These are phyloP conservation scores for Neofelis nebulosa DNA, from an alignment of 2,113 vertebrate genomes.

Conservation along the genomic window DNA sequence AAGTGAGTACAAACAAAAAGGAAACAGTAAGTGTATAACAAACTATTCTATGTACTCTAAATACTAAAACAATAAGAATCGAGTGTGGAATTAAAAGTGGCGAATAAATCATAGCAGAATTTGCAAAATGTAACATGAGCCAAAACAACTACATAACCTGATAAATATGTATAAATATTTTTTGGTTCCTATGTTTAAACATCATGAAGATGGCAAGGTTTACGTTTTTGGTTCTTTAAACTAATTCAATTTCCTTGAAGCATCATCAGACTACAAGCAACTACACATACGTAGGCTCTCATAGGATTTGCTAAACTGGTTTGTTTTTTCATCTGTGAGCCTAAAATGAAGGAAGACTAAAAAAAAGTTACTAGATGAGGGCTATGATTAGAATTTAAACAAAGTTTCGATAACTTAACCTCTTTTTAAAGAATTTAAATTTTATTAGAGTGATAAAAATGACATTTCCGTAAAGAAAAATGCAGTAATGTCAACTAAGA, in stretches of 20 bases:
- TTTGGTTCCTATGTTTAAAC: conserved; percentile 19
- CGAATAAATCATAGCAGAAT: conserved; percentile 42
- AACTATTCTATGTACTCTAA: conserved; percentile 19
- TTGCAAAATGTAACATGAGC: conserved; percentile 34
- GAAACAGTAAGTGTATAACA: neutral
- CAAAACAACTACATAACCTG: conserved; percentile 2
- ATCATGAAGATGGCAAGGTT: neutral
- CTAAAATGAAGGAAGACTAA: neutral
- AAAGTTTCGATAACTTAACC: neutral
- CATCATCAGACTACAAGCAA: neutral
- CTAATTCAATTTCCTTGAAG: neutral
- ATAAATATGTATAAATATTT: conserved; percentile 17
- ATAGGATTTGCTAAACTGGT: neutral
- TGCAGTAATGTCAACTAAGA: neutral
- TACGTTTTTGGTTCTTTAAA: conserved; percentile 2
- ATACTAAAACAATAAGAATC: conserved; percentile 41
- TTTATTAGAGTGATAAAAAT: conserved; percentile 26
- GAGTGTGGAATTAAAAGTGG: neutral
- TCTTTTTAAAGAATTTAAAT: neutral
- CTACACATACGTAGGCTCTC: neutral
- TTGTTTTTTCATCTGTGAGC: neutral
- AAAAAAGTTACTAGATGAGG: conserved; percentile 52
- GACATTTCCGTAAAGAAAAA: conserved; percentile 33
- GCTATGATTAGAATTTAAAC: conserved; percentile 8
- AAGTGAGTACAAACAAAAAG: neutral